Evolutionary conservation across 2,888 invertebrate species (phyloP), one percentile per base, ranked within the genome.

Genomic region (Drosophila maculinotata): DNA sequence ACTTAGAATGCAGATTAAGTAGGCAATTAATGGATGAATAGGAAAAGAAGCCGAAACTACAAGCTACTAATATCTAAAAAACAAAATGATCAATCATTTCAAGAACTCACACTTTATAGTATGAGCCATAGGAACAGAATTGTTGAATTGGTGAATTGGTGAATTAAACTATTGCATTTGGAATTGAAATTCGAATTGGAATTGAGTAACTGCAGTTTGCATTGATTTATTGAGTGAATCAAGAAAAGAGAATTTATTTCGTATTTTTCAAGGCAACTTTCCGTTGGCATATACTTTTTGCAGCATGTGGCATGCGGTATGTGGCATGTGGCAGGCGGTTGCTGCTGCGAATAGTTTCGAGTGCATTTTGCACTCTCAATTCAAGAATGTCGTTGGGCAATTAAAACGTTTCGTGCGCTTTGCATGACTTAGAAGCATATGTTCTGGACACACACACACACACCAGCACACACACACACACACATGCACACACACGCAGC

Each of bases 401-500:
- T 79, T 79, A 86, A 76, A 76, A 73, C 62, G 73, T 76, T 82
- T 69, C 64, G 47, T 48, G 60, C 66, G 80, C 68, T 81, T 82
- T 85, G 87, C 82, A 83, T 83, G 82, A 87, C 82, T 87, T 79
- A 65, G 65, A 45, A 62, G 69, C 82, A 87, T 85, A 79, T 75
- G 79, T 49, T 44, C 25, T 28, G 36, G 45, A 12, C 20, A 45
- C 30, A 45, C 30, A 35, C 44, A 39, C 57, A 41, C 12, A 45
- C 35, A 68, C 38, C 10, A 1, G 10, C 15, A 42, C 35, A 23
- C 23, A 35, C 25, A 14, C 9, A 10, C 23, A 23, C 12, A 23
- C 52, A 17, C 15, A 33, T 48, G 45, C 47, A 33, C 39, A 53
- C 39, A 52, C 39, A 33, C 25, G 10, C 20, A 28, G 49, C 56